These are phyloP conservation scores for Danaus melanippus DNA, from an alignment of 1,140 invertebrate species.

Conservation along the genomic window DNA sequence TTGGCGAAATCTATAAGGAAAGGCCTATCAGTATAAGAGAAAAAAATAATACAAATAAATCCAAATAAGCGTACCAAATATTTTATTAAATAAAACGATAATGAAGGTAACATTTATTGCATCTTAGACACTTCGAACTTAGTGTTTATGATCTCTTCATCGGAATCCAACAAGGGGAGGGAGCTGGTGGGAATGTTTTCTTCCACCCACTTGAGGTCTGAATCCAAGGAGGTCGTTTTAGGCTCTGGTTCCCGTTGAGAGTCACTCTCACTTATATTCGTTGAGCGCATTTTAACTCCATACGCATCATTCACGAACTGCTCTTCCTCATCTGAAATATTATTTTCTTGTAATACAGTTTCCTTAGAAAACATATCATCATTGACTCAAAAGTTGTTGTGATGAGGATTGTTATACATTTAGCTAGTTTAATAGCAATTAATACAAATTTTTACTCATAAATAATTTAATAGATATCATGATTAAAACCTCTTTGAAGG, in stretches of 20 bases:
- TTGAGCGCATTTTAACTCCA: conserved; percentile 83
- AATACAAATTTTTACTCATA: too few species aligned
- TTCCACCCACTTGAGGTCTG: conserved; percentile 92
- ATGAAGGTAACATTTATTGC: conserved; percentile 75
- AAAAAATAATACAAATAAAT: conserved; percentile 3
- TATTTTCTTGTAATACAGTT: neutral
- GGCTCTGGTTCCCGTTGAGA: conserved; percentile 27
- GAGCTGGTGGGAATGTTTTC: conserved; percentile 89
- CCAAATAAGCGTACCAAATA: conserved; percentile 13
- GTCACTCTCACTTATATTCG: conserved; percentile 39
- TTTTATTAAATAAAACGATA: conserved; percentile 30
- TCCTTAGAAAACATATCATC: too few species aligned
- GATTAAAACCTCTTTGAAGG: too few species aligned
- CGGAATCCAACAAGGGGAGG: conserved; percentile 88
- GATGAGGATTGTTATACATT: too few species aligned
- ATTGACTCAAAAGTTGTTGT: too few species aligned
- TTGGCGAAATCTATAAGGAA: too few species aligned
- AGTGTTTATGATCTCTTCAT: conserved; percentile 91
- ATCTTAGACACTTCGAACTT: conserved; percentile 94
- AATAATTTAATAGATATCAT: too few species aligned
- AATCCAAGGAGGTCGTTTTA: conserved; percentile 73
- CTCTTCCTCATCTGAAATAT: conserved; percentile 79
- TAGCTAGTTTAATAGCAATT: too few species aligned
- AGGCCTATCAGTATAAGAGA: too few species aligned
- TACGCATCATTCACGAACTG: conserved; percentile 88